Evolutionary conservation across 2,797 vertebrate species (phyloP).

Genomic region (Erethizon dorsatum): DNA sequence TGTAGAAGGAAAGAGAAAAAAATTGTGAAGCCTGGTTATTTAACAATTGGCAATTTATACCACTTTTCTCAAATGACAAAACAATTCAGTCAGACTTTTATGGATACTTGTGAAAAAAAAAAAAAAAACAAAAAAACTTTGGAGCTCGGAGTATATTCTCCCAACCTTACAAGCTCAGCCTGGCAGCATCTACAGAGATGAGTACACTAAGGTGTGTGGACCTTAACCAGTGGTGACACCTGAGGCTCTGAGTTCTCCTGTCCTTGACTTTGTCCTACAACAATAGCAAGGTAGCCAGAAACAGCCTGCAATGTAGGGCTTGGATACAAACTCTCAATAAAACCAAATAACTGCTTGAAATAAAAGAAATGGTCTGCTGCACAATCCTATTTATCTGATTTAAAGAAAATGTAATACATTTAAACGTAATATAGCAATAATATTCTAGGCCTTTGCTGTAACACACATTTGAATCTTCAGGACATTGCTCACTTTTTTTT

Average conservation of each 20-base stretch:
- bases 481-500: background rate
- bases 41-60: constrained; percentile 17
- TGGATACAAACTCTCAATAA: constrained; percentile 87
- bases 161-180: background rate
- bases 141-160: constrained; percentile 1
- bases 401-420: background rate
- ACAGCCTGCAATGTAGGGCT: constrained; percentile 85
- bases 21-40: constrained; percentile 24
- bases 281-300: constrained; percentile 86
- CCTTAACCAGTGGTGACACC: constrained; percentile 46
- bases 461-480: background rate
- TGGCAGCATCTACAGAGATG: constrained; percentile 42
- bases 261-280: constrained; percentile 88
- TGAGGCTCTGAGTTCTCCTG: constrained; percentile 85
- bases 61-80: constrained; percentile 32
- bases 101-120: background rate
- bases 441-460: constrained; percentile 30
- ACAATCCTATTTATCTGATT: constrained; percentile 70
- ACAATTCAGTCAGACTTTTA: background rate
- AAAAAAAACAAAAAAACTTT: background rate
- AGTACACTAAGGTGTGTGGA: constrained; percentile 1
- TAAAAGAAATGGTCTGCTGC: constrained; percentile 82
- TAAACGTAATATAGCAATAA: constrained; percentile 4
- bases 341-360: constrained; percentile 45
- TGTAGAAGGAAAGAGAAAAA: background rate